Evolutionary conservation across 2,797 vertebrate genomes (phyloP).

Genomic region (Picus viridis): DNA sequence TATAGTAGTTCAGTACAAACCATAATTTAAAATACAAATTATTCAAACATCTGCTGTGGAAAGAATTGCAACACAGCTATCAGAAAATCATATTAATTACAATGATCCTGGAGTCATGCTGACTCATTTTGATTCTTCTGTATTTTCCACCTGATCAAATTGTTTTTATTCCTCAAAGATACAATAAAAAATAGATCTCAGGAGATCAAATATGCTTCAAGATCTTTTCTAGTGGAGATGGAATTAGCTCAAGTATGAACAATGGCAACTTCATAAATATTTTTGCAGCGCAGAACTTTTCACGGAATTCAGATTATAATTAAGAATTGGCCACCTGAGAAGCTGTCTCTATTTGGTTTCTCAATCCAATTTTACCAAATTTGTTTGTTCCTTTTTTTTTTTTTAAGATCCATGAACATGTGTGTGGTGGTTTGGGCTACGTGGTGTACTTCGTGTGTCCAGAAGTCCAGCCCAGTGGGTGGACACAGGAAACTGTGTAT

Average conservation of each 20-base stretch:
- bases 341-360: not conserved
- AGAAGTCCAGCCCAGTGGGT: too few relatives aligned
- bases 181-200: not conserved
- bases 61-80: not conserved
- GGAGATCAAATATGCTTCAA: not conserved
- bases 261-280: not conserved
- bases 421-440: too few relatives aligned
- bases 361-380: rapidly evolving
- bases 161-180: not conserved
- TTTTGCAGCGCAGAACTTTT: not conserved
- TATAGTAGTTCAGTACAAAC: not conserved
- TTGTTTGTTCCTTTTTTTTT: too few relatives aligned
- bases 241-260: not conserved
- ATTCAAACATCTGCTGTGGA: rapidly evolving
- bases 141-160: not conserved
- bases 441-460: too few relatives aligned
- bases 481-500: too few relatives aligned
- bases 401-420: not conserved
- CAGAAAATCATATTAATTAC: not conserved
- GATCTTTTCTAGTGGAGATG: not conserved
- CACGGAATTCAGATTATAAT: not conserved
- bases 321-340: not conserved
- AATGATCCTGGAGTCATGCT: not conserved
- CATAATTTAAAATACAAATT: not conserved
- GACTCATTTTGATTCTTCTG: not conserved